Conservation (phyloP, 2,888 invertebrate genomes). For the Atrina japonica region DNA sequence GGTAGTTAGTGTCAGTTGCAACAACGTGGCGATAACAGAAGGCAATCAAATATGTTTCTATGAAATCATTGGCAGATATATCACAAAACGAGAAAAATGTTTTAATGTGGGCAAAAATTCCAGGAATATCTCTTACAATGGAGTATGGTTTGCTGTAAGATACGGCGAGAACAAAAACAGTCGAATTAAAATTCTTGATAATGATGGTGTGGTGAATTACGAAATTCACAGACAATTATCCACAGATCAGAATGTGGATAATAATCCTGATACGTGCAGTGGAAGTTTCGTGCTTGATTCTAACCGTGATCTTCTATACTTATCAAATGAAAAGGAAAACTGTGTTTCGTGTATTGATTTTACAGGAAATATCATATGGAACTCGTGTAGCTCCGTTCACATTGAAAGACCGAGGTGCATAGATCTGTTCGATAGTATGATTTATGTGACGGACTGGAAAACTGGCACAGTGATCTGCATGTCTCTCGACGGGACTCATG, state of each 20-base stretch:
- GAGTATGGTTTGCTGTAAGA: constrained; percentile 9
- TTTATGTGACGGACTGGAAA: constrained; percentile 5
- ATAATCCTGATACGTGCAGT: too few relatives aligned
- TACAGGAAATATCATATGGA: constrained; percentile 6
- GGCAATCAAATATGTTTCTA: background rate
- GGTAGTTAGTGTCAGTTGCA: background rate
- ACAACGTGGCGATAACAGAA: constrained; percentile 8
- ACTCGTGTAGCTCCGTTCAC: background rate
- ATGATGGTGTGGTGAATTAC: background rate
- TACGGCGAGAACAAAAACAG: background rate
- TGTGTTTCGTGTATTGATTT: constrained; percentile 15
- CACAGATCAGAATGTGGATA: too few relatives aligned
- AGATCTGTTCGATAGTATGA: background rate
- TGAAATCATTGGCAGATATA: constrained; percentile 12
- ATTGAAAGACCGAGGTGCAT: background rate
- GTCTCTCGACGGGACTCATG: constrained; percentile 5
- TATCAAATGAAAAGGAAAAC: constrained; percentile 5
- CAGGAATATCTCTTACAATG: constrained; percentile 3
- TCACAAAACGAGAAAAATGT: background rate
- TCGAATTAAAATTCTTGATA: background rate
- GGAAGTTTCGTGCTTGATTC: background rate
- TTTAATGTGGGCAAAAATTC: constrained; percentile 5
- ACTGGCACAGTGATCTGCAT: constrained; percentile 4
- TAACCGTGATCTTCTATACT: constrained; percentile 1
- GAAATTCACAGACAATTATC: too few relatives aligned